These are phyloP conservation scores for Hemitrygon akajei DNA, from an alignment of 2,797 vertebrate species.

Conservation along the genomic window DNA sequence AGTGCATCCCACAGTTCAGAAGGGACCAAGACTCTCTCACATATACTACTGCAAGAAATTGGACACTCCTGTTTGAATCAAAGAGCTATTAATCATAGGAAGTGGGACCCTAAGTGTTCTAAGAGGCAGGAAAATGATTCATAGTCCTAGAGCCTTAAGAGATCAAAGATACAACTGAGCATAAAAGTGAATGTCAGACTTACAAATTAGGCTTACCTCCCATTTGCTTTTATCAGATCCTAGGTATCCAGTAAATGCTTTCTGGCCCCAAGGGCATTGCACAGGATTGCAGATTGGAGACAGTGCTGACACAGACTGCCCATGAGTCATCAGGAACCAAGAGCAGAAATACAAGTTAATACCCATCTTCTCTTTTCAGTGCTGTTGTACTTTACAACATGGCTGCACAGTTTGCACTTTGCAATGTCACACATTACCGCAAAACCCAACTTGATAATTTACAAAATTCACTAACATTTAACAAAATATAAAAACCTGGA, in stretches of 20 bases:
- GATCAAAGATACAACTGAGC: background rate
- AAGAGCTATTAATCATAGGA: background rate
- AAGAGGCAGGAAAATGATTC: background rate
- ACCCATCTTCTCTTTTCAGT: background rate
- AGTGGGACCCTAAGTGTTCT: background rate
- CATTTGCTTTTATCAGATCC: conserved; percentile 75
- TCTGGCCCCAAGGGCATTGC: conserved; percentile 91
- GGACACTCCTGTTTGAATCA: background rate
- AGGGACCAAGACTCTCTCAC: too few species aligned
- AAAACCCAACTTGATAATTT: background rate
- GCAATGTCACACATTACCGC: too few species aligned
- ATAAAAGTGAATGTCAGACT: conserved; percentile 39
- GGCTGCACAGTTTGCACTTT: background rate
- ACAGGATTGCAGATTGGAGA: conserved; percentile 91
- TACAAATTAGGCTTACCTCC: conserved; percentile 76
- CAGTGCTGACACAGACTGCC: conserved; percentile 84
- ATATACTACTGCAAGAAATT: background rate
- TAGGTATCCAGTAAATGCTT: conserved; percentile 83
- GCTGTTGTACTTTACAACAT: background rate
- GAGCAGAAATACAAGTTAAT: background rate
- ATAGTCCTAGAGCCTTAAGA: background rate
- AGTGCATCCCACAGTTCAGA: background rate
- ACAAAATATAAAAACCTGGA: background rate
- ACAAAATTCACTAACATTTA: background rate
- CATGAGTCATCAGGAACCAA: background rate